Evolutionary conservation across 1,140 invertebrate species (phyloP).

Genomic region (Caenorhabditis remanei): DNA sequence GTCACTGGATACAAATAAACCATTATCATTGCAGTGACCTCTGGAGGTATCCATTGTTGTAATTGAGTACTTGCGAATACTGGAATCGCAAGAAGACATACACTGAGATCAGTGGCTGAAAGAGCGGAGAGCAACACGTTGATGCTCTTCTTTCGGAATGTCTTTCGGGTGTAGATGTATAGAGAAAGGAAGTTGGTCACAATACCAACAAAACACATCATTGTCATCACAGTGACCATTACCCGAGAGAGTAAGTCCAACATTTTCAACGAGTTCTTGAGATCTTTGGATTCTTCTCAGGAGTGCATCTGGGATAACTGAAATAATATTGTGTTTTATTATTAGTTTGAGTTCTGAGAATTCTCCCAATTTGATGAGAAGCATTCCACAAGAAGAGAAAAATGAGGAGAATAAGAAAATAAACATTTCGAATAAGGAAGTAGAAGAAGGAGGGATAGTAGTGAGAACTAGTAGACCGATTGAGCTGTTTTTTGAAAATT

Average conservation of each 20-base stretch:
- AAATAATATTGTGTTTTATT: not conserved
- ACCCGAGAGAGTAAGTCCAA: slow-evolving; percentile 67
- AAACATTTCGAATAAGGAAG: too few relatives aligned
- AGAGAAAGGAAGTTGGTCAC: slow-evolving; percentile 71
- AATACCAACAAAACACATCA: slow-evolving; percentile 72
- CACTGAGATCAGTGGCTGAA: slow-evolving; percentile 64
- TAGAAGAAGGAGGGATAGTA: too few relatives aligned
- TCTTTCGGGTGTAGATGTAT: slow-evolving; percentile 70
- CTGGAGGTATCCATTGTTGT: slow-evolving; percentile 67
- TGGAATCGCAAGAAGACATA: slow-evolving; percentile 74
- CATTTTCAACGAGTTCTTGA: not conserved
- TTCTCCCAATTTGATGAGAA: too few relatives aligned
- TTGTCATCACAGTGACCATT: slow-evolving; percentile 71
- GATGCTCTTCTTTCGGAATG: slow-evolving; percentile 72
- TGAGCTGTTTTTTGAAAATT: too few relatives aligned
- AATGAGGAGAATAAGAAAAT: not conserved
- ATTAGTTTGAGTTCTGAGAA: not conserved
- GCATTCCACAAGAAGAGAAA: not conserved
- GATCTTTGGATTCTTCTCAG: not conserved
- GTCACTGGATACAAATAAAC: slow-evolving; percentile 74
- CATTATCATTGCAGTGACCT: slow-evolving; percentile 69
- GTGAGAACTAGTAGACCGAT: too few relatives aligned
- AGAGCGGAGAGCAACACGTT: slow-evolving; percentile 69
- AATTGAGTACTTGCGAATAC: slow-evolving; percentile 74
- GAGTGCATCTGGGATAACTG: not conserved